These are phyloP conservation scores for Rotaria socialis DNA, from an alignment of 2,888 invertebrate genomes.

Conservation along the genomic window DNA sequence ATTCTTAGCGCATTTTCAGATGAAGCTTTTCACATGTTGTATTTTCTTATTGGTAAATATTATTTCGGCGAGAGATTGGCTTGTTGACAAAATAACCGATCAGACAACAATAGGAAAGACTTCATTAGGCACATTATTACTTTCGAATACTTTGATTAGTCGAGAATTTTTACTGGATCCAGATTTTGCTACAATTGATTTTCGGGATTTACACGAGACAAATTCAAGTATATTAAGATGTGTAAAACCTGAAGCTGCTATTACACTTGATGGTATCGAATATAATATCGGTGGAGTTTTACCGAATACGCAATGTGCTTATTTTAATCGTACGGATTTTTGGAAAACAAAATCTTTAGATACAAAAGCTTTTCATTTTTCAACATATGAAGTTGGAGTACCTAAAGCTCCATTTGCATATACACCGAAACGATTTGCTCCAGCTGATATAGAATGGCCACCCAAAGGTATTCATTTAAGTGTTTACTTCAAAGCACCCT, in stretches of 20 bases:
- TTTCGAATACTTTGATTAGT: constrained; percentile 47
- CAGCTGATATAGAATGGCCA: constrained; percentile 48
- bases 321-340: constrained; percentile 48
- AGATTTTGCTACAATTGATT: constrained; percentile 48
- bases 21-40: not conserved
- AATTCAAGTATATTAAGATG: constrained; percentile 47
- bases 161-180: constrained; percentile 47
- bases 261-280: constrained; percentile 47
- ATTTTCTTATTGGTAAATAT: not conserved
- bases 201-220: constrained; percentile 45
- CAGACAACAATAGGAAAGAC: constrained; percentile 38
- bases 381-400: constrained; percentile 30
- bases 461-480: constrained; percentile 47
- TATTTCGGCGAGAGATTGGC: constrained; percentile 46
- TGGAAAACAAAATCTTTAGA: constrained; percentile 40
- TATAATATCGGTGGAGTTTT: constrained; percentile 47
- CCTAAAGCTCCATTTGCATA: constrained; percentile 48
- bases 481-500: constrained; percentile 47
- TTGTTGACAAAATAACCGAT: constrained; percentile 45
- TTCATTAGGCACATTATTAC: constrained; percentile 24
- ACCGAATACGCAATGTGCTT: constrained; percentile 47
- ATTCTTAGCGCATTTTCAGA: not conserved
- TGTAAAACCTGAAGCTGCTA: constrained; percentile 47
- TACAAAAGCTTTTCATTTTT: constrained; percentile 47
- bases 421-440: constrained; percentile 48